phyloP scores from a whole-genome alignment of 2,113 vertebrate genomes.

The human region DNA sequence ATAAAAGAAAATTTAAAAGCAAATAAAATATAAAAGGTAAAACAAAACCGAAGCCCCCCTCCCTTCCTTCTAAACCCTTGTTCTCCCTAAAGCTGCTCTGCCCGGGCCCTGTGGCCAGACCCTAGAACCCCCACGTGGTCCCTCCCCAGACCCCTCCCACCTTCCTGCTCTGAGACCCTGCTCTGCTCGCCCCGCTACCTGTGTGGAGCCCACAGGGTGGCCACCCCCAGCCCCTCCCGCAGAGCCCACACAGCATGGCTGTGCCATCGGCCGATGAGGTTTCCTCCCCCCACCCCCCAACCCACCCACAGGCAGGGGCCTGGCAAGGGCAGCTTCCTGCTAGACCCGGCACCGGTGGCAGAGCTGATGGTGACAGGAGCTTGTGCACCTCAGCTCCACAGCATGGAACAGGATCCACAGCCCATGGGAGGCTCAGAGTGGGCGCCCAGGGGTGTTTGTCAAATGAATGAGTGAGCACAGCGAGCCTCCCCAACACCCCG shows the following conservation, averaged over 20 bases:
- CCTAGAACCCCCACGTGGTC: neutral
- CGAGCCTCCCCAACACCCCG: neutral
- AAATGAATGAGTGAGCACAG: neutral
- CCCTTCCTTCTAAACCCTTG: neutral
- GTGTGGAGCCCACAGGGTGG: too few relatives aligned
- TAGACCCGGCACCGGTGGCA: neutral
- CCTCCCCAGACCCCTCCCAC: neutral
- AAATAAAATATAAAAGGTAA: neutral
- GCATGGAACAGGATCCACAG: neutral
- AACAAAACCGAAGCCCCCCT: neutral
- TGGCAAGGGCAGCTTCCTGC: neutral
- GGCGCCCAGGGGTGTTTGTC: fast-evolving
- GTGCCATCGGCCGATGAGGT: neutral
- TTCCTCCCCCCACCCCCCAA: neutral
- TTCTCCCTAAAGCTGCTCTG: neutral
- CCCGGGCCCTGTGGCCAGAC: neutral
- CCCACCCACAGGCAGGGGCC: neutral
- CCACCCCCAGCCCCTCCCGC: neutral
- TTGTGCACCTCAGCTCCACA: neutral
- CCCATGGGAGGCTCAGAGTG: neutral
- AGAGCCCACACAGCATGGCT: too few relatives aligned
- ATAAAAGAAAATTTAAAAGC: too few relatives aligned
- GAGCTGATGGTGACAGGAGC: neutral
- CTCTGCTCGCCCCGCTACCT: neutral
- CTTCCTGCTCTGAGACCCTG: neutral